Conservation (phyloP, 64 coral and sea anemone species). For the Stylophora pistillata region DNA sequence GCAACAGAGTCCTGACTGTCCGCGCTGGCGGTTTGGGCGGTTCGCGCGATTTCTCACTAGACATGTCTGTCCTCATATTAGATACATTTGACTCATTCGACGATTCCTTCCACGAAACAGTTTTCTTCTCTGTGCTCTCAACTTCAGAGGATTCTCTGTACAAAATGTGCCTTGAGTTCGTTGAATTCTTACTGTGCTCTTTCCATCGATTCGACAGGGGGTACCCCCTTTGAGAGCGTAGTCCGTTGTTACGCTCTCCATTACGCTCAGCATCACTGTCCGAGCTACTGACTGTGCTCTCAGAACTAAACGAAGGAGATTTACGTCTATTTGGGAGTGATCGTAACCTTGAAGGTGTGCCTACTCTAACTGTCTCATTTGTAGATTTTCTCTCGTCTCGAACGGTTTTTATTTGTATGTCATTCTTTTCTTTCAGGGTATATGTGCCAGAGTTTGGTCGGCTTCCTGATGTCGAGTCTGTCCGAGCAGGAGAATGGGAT, state of each 20-base stretch:
- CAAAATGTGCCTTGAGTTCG: background rate
- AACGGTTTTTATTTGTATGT: background rate
- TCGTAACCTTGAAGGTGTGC: background rate
- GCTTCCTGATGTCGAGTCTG: constrained; percentile 22
- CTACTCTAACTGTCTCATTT: background rate
- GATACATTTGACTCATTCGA: background rate
- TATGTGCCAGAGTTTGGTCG: constrained; percentile 8
- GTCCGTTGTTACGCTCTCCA: constrained; percentile 8
- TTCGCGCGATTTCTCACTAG: constrained; percentile 3
- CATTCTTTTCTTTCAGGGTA: background rate
- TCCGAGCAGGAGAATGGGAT: constrained; percentile 56
- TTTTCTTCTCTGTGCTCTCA: background rate
- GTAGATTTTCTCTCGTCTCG: background rate
- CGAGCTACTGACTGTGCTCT: constrained; percentile 45
- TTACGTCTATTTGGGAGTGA: constrained; percentile 15
- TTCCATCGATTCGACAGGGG: background rate
- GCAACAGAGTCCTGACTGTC: background rate
- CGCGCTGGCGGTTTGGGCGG: constrained; percentile 31
- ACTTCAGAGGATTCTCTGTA: background rate
- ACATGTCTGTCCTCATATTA: background rate
- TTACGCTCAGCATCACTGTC: constrained; percentile 55
- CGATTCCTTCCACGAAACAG: constrained; percentile 43
- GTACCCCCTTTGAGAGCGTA: background rate
- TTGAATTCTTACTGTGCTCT: background rate
- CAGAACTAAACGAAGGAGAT: constrained; percentile 32